These are phyloP conservation scores for Sinocyclocheilus maitianheensis DNA, from an alignment of 2,113 vertebrate species.

Conservation along the genomic window DNA sequence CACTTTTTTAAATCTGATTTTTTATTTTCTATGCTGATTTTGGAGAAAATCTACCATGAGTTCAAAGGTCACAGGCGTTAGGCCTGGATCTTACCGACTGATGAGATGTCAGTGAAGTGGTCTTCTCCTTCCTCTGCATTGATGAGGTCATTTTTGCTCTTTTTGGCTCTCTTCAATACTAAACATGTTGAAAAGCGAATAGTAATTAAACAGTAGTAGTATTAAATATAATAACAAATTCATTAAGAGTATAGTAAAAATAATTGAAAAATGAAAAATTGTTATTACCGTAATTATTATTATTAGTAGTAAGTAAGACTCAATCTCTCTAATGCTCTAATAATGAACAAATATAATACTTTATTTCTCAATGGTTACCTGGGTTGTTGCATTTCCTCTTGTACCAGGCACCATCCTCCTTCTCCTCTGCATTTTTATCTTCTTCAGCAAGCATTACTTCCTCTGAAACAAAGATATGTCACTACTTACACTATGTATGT, in stretches of 20 bases:
- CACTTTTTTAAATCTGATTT: not conserved
- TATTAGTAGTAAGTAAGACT: too few relatives aligned
- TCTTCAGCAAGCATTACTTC: constrained; percentile 98
- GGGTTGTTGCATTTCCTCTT: constrained; percentile 74
- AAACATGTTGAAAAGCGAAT: constrained; percentile 49
- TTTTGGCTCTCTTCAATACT: constrained; percentile 95
- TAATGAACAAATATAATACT: too few relatives aligned
- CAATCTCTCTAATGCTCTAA: too few relatives aligned
- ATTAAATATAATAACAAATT: not conserved
- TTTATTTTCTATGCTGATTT: not conserved
- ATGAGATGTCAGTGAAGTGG: constrained; percentile 93
- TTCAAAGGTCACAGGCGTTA: not conserved
- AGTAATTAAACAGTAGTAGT: not conserved
- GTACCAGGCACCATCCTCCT: constrained; percentile 89
- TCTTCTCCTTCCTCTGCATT: constrained; percentile 94
- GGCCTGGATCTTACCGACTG: constrained; percentile 83
- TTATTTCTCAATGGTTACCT: constrained; percentile 55
- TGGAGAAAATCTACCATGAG: not conserved
- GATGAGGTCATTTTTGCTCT: constrained; percentile 93
- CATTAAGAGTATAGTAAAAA: too few relatives aligned
- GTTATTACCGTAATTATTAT: too few relatives aligned
- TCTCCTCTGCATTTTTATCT: constrained; percentile 92
- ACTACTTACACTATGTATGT: not conserved
- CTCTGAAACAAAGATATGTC: constrained; percentile 76
- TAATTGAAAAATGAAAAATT: too few relatives aligned